Conservation (phyloP, 1,140 invertebrate species). For the Glossosoma conforme region DNA sequence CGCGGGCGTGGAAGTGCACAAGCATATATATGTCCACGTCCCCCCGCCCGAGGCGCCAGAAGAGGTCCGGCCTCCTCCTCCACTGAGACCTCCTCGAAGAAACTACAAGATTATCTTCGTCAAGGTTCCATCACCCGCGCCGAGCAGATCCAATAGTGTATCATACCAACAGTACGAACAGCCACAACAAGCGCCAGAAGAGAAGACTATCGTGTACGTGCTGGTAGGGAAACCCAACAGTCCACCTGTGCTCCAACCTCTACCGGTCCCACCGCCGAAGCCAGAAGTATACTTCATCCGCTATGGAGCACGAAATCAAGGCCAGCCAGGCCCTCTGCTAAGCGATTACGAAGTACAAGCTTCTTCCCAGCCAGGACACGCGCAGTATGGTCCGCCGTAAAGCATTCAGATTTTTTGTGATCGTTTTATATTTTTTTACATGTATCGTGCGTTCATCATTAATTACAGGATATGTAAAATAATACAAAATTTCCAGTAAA, state of each 20-base stretch:
- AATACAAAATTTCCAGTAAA: too few species aligned
- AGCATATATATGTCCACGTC: slow-evolving; percentile 43
- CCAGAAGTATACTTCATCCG: slow-evolving; percentile 71
- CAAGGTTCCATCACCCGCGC: slow-evolving; percentile 61
- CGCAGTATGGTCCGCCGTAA: not conserved
- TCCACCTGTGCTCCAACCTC: slow-evolving; percentile 50
- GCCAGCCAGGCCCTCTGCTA: not conserved
- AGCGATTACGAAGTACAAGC: not conserved
- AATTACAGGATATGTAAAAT: too few species aligned
- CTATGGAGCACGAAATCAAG: slow-evolving; percentile 58
- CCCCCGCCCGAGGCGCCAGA: slow-evolving; percentile 41
- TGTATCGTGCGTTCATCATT: too few species aligned
- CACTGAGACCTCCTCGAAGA: slow-evolving; percentile 49
- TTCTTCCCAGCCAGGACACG: not conserved
- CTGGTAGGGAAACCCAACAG: slow-evolving; percentile 61
- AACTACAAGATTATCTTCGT: slow-evolving; percentile 78
- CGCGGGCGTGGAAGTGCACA: slow-evolving; percentile 35
- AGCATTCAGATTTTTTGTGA: too few species aligned
- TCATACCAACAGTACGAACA: slow-evolving; percentile 39
- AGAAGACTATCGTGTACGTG: slow-evolving; percentile 72
- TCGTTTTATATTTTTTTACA: too few species aligned
- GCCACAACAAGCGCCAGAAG: slow-evolving; percentile 60
- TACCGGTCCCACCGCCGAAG: slow-evolving; percentile 65
- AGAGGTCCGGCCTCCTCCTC: slow-evolving; percentile 35
- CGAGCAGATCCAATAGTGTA: slow-evolving; percentile 33